Evolutionary conservation across 2,113 vertebrate species (phyloP).

Genomic region (Albula glossodonta): DNA sequence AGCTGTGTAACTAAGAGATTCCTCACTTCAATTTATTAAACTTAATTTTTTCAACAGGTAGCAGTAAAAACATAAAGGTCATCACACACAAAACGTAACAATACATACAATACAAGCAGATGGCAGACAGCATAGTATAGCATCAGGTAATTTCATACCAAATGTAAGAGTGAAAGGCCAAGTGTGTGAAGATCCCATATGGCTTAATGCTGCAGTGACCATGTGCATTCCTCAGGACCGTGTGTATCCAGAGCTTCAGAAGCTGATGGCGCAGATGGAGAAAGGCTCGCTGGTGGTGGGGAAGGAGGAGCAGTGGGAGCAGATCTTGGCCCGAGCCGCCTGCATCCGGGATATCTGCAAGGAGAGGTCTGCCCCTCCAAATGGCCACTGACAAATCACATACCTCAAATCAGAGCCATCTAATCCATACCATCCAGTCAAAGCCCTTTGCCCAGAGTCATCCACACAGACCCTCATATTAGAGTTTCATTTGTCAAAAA

Average conservation of each 20-base stretch:
- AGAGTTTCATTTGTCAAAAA: no score
- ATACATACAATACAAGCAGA: no score
- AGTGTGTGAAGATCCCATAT: no score
- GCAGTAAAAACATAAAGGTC: no score
- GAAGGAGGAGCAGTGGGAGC: slow-evolving; percentile 88
- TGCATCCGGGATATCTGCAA: slow-evolving; percentile 89
- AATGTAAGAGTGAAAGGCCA: no score
- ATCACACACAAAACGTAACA: no score
- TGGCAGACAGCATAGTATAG: no score
- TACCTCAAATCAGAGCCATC: background rate
- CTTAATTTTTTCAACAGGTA: no score
- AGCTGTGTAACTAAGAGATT: background rate
- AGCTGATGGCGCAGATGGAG: slow-evolving; percentile 76
- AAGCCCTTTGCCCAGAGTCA: background rate
- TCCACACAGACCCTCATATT: background rate
- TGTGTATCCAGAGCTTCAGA: slow-evolving; percentile 90
- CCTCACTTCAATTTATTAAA: no score
- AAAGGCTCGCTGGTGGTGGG: slow-evolving; percentile 65
- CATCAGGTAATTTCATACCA: no score
- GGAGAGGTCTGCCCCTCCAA: slow-evolving; percentile 72
- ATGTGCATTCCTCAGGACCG: slow-evolving; percentile 76
- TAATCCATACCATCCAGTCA: background rate
- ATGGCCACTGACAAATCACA: background rate
- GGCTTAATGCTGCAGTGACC: no score
- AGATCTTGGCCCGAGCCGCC: slow-evolving; percentile 83